Evolutionary conservation across 1,140 invertebrate species (phyloP), one percentile per base, ranked within the genome.

Genomic region (Atta cephalotes): DNA sequence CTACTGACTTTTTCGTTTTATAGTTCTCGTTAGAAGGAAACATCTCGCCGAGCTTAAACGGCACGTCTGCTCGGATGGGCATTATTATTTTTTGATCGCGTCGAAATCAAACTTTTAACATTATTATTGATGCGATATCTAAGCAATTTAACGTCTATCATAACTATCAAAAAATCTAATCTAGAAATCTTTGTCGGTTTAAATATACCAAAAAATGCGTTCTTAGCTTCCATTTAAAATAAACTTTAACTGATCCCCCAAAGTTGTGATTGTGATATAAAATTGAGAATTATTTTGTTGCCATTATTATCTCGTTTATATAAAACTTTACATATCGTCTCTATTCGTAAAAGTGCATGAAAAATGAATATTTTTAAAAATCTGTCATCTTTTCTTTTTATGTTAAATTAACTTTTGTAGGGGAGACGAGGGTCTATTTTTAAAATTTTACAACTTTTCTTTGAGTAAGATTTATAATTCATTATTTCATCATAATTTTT

Each of bases 21-120:
- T 5, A 39, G 0, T 39, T 16, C 10, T 51, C 28, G 2, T 39
- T 16, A 1, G 9, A 62, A 62, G 12, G 2, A 28, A 70, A 51
- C 28, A 9, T 70, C 81, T 85, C 88, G 87, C 56, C 53, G 39
- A 85, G 81, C 2, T 45, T 86, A 45, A 89, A 86, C 60, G 63
- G 62, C 81, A 81, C 58, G 81, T 86, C 76, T 76, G 88, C 89
- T 77, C 77, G 70, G 77, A 81, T 87, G 51, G 70, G 51, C 84
- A 70, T 65, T 70, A 82, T 84, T 87, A 87, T 71, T 89, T 89
- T 89, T 51, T n/a, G 70, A 12, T 45, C 60, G 49, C 70, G 45
- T 68, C 84, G 25, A 62, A 58, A 81, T 85, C 70, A 82, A 89
- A 89, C 89, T 86, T 25, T 25, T 89, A 89, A 86, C 76, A 31